Evolutionary conservation across 2,797 vertebrate species (phyloP).

Genomic region (Sciurus vulgaris): DNA sequence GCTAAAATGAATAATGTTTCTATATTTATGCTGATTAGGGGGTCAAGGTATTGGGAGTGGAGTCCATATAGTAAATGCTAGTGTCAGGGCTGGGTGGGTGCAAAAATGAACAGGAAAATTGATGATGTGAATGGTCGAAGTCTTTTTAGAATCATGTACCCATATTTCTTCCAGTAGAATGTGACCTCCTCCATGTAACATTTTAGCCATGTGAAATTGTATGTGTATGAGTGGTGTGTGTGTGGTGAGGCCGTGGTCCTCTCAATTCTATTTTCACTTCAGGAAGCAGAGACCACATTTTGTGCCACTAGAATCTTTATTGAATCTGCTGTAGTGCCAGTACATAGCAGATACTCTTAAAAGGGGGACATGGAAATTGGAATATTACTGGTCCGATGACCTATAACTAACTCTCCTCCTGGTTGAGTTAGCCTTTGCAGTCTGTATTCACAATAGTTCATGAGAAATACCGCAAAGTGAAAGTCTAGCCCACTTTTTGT

Average conservation of each 20-base stretch:
- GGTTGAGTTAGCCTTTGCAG: not conserved
- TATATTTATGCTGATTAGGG: not conserved
- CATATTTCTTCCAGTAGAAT: not conserved
- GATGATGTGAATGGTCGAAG: not conserved
- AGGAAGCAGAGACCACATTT: not conserved
- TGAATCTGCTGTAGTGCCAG: too few relatives aligned
- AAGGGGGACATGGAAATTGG: accelerated
- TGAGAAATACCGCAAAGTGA: not conserved
- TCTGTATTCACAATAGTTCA: too few relatives aligned
- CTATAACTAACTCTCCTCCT: not conserved
- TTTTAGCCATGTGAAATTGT: not conserved
- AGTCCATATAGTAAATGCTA: not conserved
- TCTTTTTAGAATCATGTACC: not conserved
- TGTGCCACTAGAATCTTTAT: not conserved
- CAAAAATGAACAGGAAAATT: not conserved
- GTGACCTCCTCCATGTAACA: not conserved
- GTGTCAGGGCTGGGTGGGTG: not conserved
- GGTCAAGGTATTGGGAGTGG: not conserved
- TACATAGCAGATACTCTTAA: not conserved
- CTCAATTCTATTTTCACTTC: not conserved
- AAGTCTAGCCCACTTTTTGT: not conserved
- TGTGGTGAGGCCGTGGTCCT: not conserved
- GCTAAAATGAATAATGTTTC: not conserved
- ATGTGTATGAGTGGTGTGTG: not conserved
- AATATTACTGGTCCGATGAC: not conserved